Evolutionary conservation across 2,113 vertebrate species (phyloP), one percentile per base, ranked within the genome.

Genomic region (Struthidea cinerea): DNA sequence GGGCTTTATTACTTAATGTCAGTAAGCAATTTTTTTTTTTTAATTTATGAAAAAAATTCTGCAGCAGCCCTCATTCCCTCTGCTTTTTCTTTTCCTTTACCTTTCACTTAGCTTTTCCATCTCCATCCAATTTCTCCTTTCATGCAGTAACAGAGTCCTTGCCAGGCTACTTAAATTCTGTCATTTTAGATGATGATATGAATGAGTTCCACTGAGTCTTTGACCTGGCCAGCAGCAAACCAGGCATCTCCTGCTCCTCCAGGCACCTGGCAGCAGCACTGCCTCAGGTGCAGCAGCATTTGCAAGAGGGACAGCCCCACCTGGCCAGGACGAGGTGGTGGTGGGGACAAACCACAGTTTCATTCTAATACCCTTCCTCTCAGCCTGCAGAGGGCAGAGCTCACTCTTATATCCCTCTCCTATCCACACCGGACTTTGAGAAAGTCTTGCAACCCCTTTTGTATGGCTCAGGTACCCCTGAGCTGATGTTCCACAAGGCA

Each of bases 241-340:
- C 52, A 57, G n/a, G 4, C 3, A 13, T 13, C 21, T 10, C 8
- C 12, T n/a, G 33, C 33, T 90, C 4, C 27, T 8, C 11, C 14
- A 71, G 56, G 26, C 26, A 67, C 16, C 18, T 10, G 8, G 11
- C 8, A 57, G 46, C 28, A 84, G 39, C 49, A 19, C 19, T 39
- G n/a, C 57, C 65, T 16, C 64, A 39, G 23, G 10, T 10, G 41
- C 23, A 61, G 70, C 37, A 91, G 17, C 42, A 68, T 26, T 6
- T 60, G 8, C 33, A 19, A 15, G 5, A n/a, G n/a, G 33, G 49
- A 64, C 49, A 83, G 16, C 4, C 33, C 26, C 15, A 55, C 6
- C 47, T 10, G 27, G 14, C 5, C 28, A 81, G 42, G 44, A 39
- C 0, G 0, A 61, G 22, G 12, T 63, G 23, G 5, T 28, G 2